Evolutionary conservation across 2,113 vertebrate genomes (phyloP), one percentile per base, ranked within the genome.

Genomic region (Zosterops pallidus): DNA sequence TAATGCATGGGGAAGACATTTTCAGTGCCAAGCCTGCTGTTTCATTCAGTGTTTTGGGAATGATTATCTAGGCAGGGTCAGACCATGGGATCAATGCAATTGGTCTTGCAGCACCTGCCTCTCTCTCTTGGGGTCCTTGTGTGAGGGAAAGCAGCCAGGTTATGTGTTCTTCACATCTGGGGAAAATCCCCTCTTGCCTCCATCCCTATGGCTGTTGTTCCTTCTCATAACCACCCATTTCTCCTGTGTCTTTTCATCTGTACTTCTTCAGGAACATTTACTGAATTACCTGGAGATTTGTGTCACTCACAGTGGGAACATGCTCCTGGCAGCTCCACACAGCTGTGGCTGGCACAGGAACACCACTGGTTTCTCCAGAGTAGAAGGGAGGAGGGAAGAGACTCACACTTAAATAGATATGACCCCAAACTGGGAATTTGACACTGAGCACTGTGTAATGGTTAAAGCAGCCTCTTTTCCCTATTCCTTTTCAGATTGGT

Each of bases 71-170:
- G 67, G 42, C 19, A 59, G 57, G 52, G 39, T 57, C 86, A 89
- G 80, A 49, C 25, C 20, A 37, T 68, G 69, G 28, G 49, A 70
- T 78, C 28, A 55, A 31, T 46, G 33, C 41, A 37, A 21, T 25
- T 0, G 0, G 4, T 83, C 28, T n/a, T 67, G 55, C 47, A 59
- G 23, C 39, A 50, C 23, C 42, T 81, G 26, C 24, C 23, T 47
- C 31, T 55, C 70, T 64, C 47, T 41, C 52, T 28, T 9, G 44
- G 31, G 56, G 47, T 78, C 3, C 37, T 17, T 0, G 0, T 53
- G 33, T 55, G 28, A 89, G 16, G 26, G 22, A 82, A 44, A 78
- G 24, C 52, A 68, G 47, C 11, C 39, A 69, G 13, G 29, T 1
- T 56, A 9, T 31, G 28, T n/a, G 41, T 42, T 60, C 59, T 74